A percentile compares a stretch with the other conserved stretches of the same genome.
Conservation (phyloP, 2,113 vertebrate species). For the Lasiurus cinereus region DNA sequence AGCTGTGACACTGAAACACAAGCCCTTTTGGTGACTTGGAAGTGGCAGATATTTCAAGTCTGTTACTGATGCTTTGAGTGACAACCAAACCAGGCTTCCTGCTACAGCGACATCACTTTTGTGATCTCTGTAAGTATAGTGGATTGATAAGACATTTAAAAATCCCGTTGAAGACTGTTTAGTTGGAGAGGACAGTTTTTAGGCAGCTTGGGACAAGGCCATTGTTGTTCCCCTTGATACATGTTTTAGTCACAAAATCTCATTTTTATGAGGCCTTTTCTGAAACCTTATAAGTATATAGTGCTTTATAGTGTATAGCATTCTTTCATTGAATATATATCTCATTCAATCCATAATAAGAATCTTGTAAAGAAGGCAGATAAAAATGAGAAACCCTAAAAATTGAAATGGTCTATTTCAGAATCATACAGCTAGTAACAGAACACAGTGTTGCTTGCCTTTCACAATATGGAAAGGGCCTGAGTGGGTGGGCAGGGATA, state of each 20-base stretch:
- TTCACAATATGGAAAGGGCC: not conserved
- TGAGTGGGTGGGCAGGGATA: not conserved
- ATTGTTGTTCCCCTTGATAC: not conserved
- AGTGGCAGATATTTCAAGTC: not conserved
- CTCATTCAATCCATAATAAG: not conserved
- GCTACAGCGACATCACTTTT: not conserved
- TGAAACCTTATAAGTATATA: not conserved
- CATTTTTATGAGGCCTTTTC: conserved; percentile 5
- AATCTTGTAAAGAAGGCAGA: conserved; percentile 22
- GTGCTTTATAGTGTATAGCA: not conserved
- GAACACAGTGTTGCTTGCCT: not conserved
- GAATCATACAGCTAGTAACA: not conserved
- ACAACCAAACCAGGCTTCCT: not conserved
- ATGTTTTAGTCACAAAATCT: conserved; percentile 30
- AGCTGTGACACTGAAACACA: not conserved
- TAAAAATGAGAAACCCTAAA: conserved; percentile 25
- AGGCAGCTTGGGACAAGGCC: conserved; percentile 13
- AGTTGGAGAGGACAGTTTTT: conserved; percentile 5
- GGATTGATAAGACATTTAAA: not conserved
- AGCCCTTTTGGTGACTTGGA: not conserved
- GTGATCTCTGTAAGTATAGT: not conserved
- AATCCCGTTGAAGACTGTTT: not conserved
- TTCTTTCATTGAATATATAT: not conserved
- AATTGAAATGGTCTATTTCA: not conserved
- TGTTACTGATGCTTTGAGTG: conserved; percentile 7